Evolutionary conservation across 2,888 invertebrate species (phyloP), one percentile per base, ranked within the genome.

Genomic region (Agriotes lineatus): DNA sequence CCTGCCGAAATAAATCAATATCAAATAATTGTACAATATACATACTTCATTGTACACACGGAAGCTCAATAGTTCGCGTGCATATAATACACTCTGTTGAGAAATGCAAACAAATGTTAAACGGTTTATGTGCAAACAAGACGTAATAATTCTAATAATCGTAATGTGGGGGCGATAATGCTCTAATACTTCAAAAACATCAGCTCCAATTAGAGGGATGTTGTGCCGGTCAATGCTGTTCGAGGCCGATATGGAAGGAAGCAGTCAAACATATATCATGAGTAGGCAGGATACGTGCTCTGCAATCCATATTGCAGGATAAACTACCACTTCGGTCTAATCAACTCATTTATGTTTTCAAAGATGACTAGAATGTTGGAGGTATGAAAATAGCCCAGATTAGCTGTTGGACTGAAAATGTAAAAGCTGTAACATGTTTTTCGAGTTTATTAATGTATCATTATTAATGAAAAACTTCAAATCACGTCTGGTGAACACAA

Each of bases 281-380:
- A 56, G 33, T 37, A 54, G 60, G 39, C 60, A 61, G 60, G 52
- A 61, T 54, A 67, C 67, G 67, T 67, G 67, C 60, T 45, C 35
- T 35, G 59, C 60, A 67, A 67, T 60, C 48, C 35, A 35, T 61
- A 67, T 67, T 56, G 12, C 48, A 59, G 59, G 58, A 65, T 65
- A 50, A 65, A 52, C 58, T 52, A 39, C 50, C 52, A 65, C 52
- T 65, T 59, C 33, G 18, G 10, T 50, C 39, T 65, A 52, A 65
- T 65, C 65, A 59, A 50, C 39, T 59, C 56, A 74, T 62, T 62
- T 62, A 42, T 20, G 52, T 52, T 62, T 52, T 62, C 62, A 33
- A 60, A 60, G 62, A 42, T 30, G 62, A 62, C 22, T 33, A 7
- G 25, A 60, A 22, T 30, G 42, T 19, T 39, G n/a, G n/a, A n/a